Conservation (phyloP, 23 tunicate species). For the Phallusia fumigata region DNA sequence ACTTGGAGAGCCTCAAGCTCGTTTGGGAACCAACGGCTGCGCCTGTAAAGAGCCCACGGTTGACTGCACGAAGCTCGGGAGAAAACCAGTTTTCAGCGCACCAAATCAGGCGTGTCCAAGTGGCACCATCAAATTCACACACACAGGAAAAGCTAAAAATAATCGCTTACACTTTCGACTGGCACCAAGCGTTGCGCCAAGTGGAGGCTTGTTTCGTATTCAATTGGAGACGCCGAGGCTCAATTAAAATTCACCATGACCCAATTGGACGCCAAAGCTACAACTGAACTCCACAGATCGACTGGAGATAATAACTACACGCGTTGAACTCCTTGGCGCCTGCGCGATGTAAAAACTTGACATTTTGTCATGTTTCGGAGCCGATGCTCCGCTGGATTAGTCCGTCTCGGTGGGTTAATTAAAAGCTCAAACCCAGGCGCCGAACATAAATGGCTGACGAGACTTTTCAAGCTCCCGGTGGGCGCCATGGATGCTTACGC, state of each 20-base stretch:
- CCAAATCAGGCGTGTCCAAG: not conserved
- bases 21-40: too few species aligned
- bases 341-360: not conserved
- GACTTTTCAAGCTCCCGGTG: not conserved
- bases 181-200: not conserved
- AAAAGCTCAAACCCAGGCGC: conserved; percentile 8
- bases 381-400: not conserved
- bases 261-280: too few species aligned
- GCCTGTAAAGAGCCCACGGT: too few species aligned
- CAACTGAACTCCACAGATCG: too few species aligned
- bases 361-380: not conserved
- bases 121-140: not conserved
- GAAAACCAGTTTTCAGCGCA: too few species aligned
- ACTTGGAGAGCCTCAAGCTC: too few species aligned
- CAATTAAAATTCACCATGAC: too few species aligned
- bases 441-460: conserved; percentile 2
- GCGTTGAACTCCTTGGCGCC: not conserved
- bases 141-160: not conserved
- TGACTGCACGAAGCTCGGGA: too few species aligned
- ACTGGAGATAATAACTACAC: not conserved
- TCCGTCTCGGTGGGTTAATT: not conserved
- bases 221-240: too few species aligned
- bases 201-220: not conserved
- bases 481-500: not conserved
- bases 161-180: not conserved